Base-by-base conservation (phyloP, 2,888 invertebrate genomes). In the Ennomos quercinarius region DNA sequence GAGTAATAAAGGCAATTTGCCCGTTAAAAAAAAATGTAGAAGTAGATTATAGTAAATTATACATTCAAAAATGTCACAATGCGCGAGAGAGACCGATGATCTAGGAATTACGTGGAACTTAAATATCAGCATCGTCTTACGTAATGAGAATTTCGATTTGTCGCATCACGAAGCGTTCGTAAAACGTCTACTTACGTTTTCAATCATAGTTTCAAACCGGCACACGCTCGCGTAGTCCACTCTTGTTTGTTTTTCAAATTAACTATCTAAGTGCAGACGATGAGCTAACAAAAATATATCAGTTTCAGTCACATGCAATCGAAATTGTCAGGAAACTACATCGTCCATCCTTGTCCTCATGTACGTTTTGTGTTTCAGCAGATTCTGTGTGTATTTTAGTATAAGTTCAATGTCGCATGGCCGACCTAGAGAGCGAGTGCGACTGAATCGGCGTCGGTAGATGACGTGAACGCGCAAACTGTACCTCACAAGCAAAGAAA, bases 331-430 rank as follows among this genome's bases (percentile, higher is more conserved):
- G 63, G 58, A 63, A 64, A 66, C 51, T 48, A 47, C 48, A 48
- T 52, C 54, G 43, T 54, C 70, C 69, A 75, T 69, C 72, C 72
- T 76, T 77, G 76, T 74, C 76, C 76, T 74, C 70, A 27, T 69
- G 68, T 70, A 67, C 60, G 61, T 66, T 67, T 67, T 73, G 70
- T 74, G 69, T 74, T 77, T 72, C 78, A 77, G 81, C 41, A 75
- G 69, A 70, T 61, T 66, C 65, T 67, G 59, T 73, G 65, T 72
- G 62, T 77, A 78, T 76, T 79, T 81, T 76, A 70, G 78, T 74
- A 66, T 82, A 86, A 85, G 86, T 85, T 89, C 87, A 89, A 86
- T 88, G 86, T 83, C 86, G 68, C 54, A 52, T 51, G 52, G 10
- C 37, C 53, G 80, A 74, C 78, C 78, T 78, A 81, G 77, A 80